These are phyloP conservation scores for Enteromius radiatus DNA, from an alignment of 2,797 vertebrate genomes.

Conservation along the genomic window DNA sequence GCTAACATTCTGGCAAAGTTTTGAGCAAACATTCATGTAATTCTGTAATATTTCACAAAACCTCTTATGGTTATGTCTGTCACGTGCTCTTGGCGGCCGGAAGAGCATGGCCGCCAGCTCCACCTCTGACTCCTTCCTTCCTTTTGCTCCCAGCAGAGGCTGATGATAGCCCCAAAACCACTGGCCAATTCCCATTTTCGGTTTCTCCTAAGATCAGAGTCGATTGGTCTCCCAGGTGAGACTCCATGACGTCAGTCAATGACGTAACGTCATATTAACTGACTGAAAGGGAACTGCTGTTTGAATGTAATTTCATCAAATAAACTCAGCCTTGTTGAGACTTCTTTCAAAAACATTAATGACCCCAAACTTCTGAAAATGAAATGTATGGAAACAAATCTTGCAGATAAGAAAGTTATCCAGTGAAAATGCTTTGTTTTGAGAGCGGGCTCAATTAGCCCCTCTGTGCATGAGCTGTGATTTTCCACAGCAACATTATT, in stretches of 20 bases:
- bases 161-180: too few relatives aligned
- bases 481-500: conserved; percentile 32
- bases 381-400: neutral
- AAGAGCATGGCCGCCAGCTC: too few relatives aligned
- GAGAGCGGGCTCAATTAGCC: neutral
- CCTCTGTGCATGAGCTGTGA: neutral
- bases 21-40: neutral
- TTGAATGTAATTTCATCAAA: neutral
- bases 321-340: neutral
- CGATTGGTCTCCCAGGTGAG: too few relatives aligned
- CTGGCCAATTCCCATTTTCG: too few relatives aligned
- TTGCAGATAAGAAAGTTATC: neutral
- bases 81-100: too few relatives aligned
- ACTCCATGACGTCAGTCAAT: too few relatives aligned
- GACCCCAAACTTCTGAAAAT: neutral
- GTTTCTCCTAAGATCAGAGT: too few relatives aligned
- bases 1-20: neutral
- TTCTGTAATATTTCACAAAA: neutral
- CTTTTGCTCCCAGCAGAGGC: too few relatives aligned
- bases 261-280: too few relatives aligned
- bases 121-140: too few relatives aligned
- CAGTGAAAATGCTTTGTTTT: neutral
- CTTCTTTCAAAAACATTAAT: neutral
- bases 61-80: too few relatives aligned
- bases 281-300: neutral